These are phyloP conservation scores for Microdon myrmicae DNA, from an alignment of 2,888 invertebrate genomes.

Conservation along the genomic window DNA sequence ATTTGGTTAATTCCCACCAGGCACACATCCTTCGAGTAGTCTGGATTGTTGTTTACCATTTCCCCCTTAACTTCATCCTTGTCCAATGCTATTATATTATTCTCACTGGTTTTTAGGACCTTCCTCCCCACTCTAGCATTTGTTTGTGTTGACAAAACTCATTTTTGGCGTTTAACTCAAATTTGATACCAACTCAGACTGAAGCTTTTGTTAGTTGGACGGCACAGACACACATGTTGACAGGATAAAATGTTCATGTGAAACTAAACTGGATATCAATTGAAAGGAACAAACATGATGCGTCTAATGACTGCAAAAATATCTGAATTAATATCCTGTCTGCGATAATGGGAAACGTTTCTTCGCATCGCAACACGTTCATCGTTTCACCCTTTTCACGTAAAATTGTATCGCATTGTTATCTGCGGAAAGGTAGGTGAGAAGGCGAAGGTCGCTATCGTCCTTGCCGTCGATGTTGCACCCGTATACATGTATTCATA, in stretches of 20 bases:
- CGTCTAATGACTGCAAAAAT: constrained; percentile 47
- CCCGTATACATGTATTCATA: no score
- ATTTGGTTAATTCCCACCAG: constrained; percentile 25
- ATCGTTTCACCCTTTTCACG: no score
- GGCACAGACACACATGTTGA: constrained; percentile 6
- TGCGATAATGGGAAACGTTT: constrained; percentile 36
- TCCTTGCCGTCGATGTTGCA: constrained; percentile 15
- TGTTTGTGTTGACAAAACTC: constrained; percentile 45
- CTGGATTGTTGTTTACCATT: constrained; percentile 24
- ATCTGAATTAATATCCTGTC: constrained; percentile 50
- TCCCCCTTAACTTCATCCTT: not conserved
- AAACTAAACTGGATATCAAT: no score
- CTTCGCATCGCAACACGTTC: constrained; percentile 22
- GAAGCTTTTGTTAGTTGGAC: no score
- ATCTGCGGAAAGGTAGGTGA: not conserved
- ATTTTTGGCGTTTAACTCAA: constrained; percentile 50
- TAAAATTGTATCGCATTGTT: not conserved
- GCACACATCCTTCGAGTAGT: constrained; percentile 3
- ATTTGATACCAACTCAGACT: no score
- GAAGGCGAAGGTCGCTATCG: constrained; percentile 50
- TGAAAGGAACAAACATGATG: constrained; percentile 32
- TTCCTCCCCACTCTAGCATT: no score
- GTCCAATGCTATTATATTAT: constrained; percentile 10
- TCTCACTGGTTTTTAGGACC: constrained; percentile 17
- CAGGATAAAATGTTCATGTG: no score